Conservation (phyloP, 2,888 invertebrate genomes). For the Hydropsyche betteni region DNA sequence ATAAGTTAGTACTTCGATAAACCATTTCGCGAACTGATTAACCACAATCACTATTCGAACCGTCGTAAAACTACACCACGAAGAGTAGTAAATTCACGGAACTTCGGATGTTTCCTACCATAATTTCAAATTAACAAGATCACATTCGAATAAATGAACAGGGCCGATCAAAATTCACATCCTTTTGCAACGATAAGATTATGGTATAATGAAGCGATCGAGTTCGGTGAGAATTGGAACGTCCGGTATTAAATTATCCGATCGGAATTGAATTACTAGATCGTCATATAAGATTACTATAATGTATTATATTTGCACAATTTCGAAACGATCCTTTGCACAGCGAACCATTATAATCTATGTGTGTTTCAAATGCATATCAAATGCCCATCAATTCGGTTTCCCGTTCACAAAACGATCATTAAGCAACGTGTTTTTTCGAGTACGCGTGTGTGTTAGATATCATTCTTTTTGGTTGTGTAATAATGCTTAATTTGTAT, state of each 20-base stretch:
- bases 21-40: too few species aligned
- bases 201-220: constrained; percentile 5
- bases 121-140: too few species aligned
- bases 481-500: constrained; percentile 19
- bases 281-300: neutral
- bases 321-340: constrained; percentile 2
- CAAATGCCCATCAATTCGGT: neutral
- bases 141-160: too few species aligned
- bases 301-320: neutral
- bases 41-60: too few species aligned
- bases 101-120: too few species aligned
- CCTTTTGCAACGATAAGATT: too few species aligned
- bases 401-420: too few species aligned
- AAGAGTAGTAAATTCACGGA: too few species aligned
- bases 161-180: too few species aligned
- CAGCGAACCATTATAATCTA: neutral
- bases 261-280: constrained; percentile 20
- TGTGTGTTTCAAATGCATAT: constrained; percentile 2
- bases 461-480: neutral
- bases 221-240: constrained; percentile 19
- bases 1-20: too few species aligned
- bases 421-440: too few species aligned
- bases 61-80: too few species aligned
- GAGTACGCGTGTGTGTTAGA: neutral
- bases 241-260: constrained; percentile 14